A percentile compares a stretch with the other conserved stretches of the same genome.
phyloP scores from a whole-genome alignment of 2,797 vertebrate species.

The Melanotaenia boesemani region DNA sequence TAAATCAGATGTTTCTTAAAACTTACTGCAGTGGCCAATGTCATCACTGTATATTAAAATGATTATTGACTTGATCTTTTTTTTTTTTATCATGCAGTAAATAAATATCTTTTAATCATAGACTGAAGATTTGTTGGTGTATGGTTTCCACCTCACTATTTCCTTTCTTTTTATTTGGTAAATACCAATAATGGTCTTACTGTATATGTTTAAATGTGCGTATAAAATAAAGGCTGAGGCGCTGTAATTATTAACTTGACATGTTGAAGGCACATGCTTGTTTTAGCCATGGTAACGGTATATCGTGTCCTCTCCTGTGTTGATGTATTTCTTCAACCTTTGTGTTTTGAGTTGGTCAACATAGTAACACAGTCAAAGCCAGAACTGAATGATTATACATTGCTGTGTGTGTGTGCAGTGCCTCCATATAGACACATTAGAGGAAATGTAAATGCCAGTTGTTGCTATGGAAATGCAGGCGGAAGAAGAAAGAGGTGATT shows the following conservation, averaged over 20 bases:
- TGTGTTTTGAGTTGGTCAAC: conserved; percentile 32
- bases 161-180: background rate
- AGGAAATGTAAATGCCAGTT: conserved; percentile 25
- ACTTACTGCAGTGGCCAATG: background rate
- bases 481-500: conserved; percentile 12
- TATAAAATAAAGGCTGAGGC: background rate
- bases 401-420: conserved; percentile 31
- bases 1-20: background rate
- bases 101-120: background rate
- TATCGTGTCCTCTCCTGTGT: conserved; percentile 2
- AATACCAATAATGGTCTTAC: background rate
- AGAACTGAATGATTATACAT: conserved; percentile 43
- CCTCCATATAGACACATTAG: conserved; percentile 37
- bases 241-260: background rate
- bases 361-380: conserved; percentile 60
- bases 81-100: no score
- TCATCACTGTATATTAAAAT: background rate
- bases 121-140: background rate
- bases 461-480: conserved; percentile 34
- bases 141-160: background rate
- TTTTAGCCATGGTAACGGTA: conserved; percentile 1
- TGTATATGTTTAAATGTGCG: background rate
- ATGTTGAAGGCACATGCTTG: background rate
- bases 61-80: background rate
- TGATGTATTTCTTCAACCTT: background rate